Percentiles rank a stretch among this genome's conserved stretches.
phyloP scores from a whole-genome alignment of 2,113 vertebrate genomes.

The Oceanites oceanicus region DNA sequence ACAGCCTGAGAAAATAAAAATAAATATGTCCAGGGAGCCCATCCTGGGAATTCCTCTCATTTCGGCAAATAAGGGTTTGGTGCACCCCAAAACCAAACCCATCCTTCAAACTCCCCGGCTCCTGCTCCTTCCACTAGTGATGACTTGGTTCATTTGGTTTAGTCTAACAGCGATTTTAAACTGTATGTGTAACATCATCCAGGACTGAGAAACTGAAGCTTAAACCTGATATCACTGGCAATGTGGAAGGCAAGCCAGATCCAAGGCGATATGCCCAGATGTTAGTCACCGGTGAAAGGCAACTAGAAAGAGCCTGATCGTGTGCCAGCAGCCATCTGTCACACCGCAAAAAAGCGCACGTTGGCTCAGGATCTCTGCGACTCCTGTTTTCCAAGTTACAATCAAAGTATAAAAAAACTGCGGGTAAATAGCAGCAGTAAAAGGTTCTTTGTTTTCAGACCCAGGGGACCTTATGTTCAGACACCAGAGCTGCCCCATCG shows the following conservation, averaged over 20 bases:
- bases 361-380: neutral
- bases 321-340: neutral
- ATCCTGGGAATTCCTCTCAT: neutral
- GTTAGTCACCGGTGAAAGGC: neutral
- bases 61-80: neutral
- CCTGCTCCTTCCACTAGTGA: neutral
- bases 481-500: fast-evolving
- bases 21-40: neutral
- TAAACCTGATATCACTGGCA: neutral
- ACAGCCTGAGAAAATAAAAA: neutral
- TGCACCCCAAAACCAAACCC: neutral
- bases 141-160: neutral
- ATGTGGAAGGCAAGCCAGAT: neutral
- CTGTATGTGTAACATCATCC: fast-evolving
- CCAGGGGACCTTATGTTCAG: neutral
- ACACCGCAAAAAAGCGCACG: fast-evolving
- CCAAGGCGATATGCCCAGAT: neutral
- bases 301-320: neutral
- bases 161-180: neutral
- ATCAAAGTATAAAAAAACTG: neutral
- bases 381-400: neutral
- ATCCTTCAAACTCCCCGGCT: neutral
- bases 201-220: neutral
- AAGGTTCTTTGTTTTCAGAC: neutral
- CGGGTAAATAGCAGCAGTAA: neutral